Base-by-base conservation (phyloP, 2,113 vertebrate genomes). In the Tringa solitaria region DNA sequence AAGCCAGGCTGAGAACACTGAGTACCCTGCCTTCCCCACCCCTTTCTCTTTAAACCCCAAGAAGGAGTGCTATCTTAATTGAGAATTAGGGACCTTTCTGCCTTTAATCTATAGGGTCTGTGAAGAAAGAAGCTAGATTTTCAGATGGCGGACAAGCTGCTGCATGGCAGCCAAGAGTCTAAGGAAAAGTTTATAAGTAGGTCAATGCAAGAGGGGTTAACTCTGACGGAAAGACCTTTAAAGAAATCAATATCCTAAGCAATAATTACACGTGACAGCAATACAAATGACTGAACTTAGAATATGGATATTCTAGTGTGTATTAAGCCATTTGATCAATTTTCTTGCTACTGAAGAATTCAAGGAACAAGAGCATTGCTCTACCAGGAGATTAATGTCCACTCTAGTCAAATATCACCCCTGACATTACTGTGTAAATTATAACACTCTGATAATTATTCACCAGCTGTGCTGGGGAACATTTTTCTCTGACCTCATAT, bases 21-120 rank as follows among this genome's bases (percentile, higher is more conserved):
- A 96, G 84, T 92, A 64, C 69, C 45, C 63, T 93, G 63, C 89
- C 80, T 95, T 95, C 89, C 86, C 90, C 80, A 82, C 60, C 95
- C 84, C 41, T 89, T 84, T 91, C 89, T 87, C 74, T 94, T 94
- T 65, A 68, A 89, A 6, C 39, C 12, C 5, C 0, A 2, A 79
- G 74, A 68, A 93, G 60, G 37, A 92, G 67, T 19, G 84, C 78
- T 85, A 89, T 56, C 0, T 12, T 87, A 95, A 95, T 35, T 69
- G 91, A 96, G 91, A 96, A 69, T 77, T 85, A n/a, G 54, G 51
- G 84, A 85, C 57, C 67, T 96, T 85, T 69, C 74, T 94, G 77
- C 70, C 63, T 78, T 84, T 90, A 90, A 84, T 92, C 88, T 51
- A 10, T 53, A 48, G 27, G 46, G 54, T 59, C 64, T 70, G 33